Percentiles rank a stretch among this genome's conserved stretches.
phyloP scores from a whole-genome alignment of 2,888 invertebrate genomes.

The Oligia fasciuncula region DNA sequence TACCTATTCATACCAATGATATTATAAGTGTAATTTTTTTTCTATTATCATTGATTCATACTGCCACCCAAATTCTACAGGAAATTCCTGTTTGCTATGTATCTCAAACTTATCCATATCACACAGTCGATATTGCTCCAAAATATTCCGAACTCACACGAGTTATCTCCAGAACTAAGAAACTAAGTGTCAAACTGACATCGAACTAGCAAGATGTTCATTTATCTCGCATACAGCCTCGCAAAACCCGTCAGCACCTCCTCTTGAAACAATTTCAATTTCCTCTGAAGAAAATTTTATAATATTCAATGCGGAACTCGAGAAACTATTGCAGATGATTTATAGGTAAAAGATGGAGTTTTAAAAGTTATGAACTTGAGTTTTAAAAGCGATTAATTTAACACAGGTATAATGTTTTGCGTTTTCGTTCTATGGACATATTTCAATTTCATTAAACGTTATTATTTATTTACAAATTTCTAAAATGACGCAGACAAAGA shows the following conservation, averaged over 20 bases:
- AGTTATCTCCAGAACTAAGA: slow-evolving; percentile 6
- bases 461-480: too few relatives aligned
- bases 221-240: slow-evolving; percentile 58
- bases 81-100: not conserved
- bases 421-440: too few relatives aligned
- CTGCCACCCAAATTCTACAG: not conserved
- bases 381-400: slow-evolving; percentile 11
- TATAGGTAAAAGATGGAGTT: slow-evolving; percentile 24
- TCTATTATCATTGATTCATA: not conserved
- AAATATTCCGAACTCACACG: not conserved
- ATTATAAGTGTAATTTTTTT: too few relatives aligned
- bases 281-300: slow-evolving; percentile 61
- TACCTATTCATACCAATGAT: not conserved
- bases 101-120: not conserved
- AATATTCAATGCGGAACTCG: slow-evolving; percentile 61
- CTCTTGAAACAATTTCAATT: slow-evolving; percentile 67
- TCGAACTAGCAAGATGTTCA: slow-evolving; percentile 51
- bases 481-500: too few relatives aligned
- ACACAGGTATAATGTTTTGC: too few relatives aligned
- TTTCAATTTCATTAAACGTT: too few relatives aligned
- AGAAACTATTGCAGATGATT: slow-evolving; percentile 57
- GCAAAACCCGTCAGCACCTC: slow-evolving; percentile 44
- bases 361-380: slow-evolving; percentile 6
- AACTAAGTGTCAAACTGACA: slow-evolving; percentile 54
- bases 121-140: not conserved